Percentiles rank a stretch among this genome's conserved stretches.
Evolutionary conservation across 37 sponge, comb jelly and placozoan species (phyloP).

Genomic region (Amphimedon queenslandica): DNA sequence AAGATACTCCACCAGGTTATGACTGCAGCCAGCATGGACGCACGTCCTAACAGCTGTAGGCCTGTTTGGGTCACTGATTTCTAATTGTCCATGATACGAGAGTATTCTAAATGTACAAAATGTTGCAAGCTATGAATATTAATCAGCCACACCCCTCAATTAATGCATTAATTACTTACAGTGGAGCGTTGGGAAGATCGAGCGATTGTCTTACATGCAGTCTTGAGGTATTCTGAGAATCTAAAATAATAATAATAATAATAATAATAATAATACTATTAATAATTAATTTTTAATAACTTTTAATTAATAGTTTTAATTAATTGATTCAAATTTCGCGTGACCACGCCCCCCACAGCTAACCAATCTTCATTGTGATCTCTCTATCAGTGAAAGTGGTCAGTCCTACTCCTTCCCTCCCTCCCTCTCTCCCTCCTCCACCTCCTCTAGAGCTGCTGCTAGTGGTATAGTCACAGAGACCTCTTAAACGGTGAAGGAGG

Average conservation of each 20-base stretch:
- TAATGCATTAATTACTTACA: no score
- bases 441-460: conserved; percentile 32
- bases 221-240: conserved; percentile 16
- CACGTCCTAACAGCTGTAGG: conserved; percentile 45
- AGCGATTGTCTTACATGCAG: conserved; percentile 63
- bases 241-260: conserved; percentile 12
- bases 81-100: conserved; percentile 60
- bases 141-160: no score
- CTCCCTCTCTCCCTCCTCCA: not conserved
- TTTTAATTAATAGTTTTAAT: conserved; percentile 2
- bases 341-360: no score
- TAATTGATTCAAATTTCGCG: not conserved
- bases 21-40: conserved; percentile 44
- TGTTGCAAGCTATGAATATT: not conserved
- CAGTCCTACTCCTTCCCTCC: no score
- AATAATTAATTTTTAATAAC: not conserved
- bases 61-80: conserved; percentile 28
- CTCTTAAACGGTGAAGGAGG: conserved; percentile 67
- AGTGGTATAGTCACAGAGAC: conserved; percentile 62
- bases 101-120: conserved; percentile 37
- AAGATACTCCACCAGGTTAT: conserved; percentile 46
- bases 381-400: conserved; percentile 61
- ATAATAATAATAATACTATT: not conserved
- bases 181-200: conserved; percentile 46
- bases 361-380: conserved; percentile 46